Conservation (phyloP, 2,797 vertebrate species). For the Orestias chungarensis region DNA sequence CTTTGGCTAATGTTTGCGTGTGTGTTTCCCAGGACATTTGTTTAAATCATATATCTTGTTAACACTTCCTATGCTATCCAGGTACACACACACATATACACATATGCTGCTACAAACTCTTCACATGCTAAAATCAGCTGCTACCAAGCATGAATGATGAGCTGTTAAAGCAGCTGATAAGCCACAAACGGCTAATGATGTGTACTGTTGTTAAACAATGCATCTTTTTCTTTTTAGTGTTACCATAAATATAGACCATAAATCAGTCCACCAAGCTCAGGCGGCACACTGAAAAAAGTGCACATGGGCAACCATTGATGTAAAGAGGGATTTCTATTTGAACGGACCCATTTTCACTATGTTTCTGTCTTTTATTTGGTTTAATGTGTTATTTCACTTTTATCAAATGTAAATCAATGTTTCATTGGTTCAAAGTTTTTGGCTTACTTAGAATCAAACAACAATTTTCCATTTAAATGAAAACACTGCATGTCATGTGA, state of each 20-base stretch:
- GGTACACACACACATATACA: slow-evolving; percentile 34
- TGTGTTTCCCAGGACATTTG: slow-evolving; percentile 58
- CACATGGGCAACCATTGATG: too few relatives aligned
- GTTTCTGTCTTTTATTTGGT: too few relatives aligned
- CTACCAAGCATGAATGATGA: slow-evolving; percentile 49
- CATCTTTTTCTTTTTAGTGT: slow-evolving; percentile 11
- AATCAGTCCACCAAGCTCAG: background rate
- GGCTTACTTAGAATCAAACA: too few relatives aligned
- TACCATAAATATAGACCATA: too few relatives aligned
- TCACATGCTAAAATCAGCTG: slow-evolving; percentile 59
- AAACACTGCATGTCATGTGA: too few relatives aligned
- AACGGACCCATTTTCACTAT: too few relatives aligned
- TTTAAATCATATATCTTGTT: slow-evolving; percentile 33
- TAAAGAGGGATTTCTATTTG: too few relatives aligned
- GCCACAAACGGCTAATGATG: slow-evolving; percentile 13
- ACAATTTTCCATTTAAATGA: too few relatives aligned
- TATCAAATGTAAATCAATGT: too few relatives aligned
- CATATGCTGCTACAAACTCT: slow-evolving; percentile 24
- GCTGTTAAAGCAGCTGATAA: slow-evolving; percentile 16
- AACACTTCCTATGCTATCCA: slow-evolving; percentile 33
- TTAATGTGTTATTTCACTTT: too few relatives aligned
- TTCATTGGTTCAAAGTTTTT: too few relatives aligned
- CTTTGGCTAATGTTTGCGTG: slow-evolving; percentile 25
- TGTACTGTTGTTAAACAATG: slow-evolving; percentile 1
- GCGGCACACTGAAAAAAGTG: too few relatives aligned